Evolutionary conservation across 2,888 invertebrate genomes (phyloP), one percentile per base, ranked within the genome.

Genomic region (Sminthurinus aureus): DNA sequence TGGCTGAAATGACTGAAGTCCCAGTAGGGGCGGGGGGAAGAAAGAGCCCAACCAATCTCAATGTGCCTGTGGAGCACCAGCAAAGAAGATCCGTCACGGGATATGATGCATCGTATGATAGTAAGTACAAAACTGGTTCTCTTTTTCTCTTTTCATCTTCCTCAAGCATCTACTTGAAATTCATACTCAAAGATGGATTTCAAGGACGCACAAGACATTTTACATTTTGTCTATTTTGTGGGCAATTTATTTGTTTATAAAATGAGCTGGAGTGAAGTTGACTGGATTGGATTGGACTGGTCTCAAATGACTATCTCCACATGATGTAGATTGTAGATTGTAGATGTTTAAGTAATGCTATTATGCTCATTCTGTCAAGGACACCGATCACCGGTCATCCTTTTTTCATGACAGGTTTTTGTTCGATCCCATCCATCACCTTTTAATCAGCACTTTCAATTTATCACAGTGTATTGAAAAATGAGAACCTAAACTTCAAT

Each of bases 1-100:
- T 88, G 88, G 87, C 88, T 79, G 88, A 88, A 80, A 87, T 88
- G 87, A 87, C 88, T 38, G 88, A 87, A 81, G 84, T 87, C 71
- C 83, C 85, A 15, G 38, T 38, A 4, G 82, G 85, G 82, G 76
- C 84, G 9, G 79, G 74, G 51, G 81, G 81, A 52, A 69, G 78
- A 52, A 85, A 85, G 51, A 74, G 82, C 38, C 85, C 86, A 73
- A 84, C 85, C 73, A 88, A 85, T 80, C 83, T 87, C 38, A 85
- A 83, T 67, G 84, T 85, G 52, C 87, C 87, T 64, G 82, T 80
- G 52, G 73, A 69, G 64, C 84, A 81, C 51, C 79, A 84, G 75
- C 88, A 84, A 81, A 83, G 88, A 82, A 83, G 88, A 84, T 87
- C 87, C 74, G 87, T 88, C n/a, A 88, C 88, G 4, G 88, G 88